These are phyloP conservation scores for Picus viridis DNA, from an alignment of 2,797 vertebrate genomes.

Conservation along the genomic window DNA sequence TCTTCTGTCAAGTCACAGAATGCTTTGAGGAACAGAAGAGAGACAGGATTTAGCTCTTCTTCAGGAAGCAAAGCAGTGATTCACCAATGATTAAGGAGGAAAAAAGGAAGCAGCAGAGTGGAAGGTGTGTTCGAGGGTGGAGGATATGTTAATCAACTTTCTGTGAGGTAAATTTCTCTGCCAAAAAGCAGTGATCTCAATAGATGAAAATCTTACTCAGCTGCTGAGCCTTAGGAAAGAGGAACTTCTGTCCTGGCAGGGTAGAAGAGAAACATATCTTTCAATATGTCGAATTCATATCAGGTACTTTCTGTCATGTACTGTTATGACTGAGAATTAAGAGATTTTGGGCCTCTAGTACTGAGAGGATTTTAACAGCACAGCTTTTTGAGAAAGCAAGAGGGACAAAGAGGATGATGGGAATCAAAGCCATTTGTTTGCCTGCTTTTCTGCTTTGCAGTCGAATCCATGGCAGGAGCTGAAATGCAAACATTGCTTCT, in stretches of 20 bases:
- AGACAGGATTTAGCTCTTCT: background rate
- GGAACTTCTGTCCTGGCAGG: conserved; percentile 12
- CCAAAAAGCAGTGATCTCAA: background rate
- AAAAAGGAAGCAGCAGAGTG: background rate
- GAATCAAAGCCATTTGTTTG: background rate
- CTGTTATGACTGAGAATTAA: background rate
- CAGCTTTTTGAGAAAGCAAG: background rate
- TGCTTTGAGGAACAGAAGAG: background rate
- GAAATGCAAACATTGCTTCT: background rate
- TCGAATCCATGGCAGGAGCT: background rate
- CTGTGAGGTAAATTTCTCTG: background rate
- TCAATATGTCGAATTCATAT: background rate
- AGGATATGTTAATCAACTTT: background rate
- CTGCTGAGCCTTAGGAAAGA: background rate
- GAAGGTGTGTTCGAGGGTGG: no score
- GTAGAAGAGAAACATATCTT: conserved; percentile 1
- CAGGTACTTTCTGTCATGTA: conserved; percentile 26
- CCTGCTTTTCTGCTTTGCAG: conserved; percentile 10
- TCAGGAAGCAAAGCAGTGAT: background rate
- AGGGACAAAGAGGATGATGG: background rate
- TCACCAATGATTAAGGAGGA: background rate
- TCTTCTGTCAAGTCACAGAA: background rate
- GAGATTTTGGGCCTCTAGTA: background rate
- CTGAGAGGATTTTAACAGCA: background rate
- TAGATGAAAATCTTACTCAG: background rate